phyloP scores from a whole-genome alignment of 2,797 vertebrate species.

The Chaetodon trifasciatus region DNA sequence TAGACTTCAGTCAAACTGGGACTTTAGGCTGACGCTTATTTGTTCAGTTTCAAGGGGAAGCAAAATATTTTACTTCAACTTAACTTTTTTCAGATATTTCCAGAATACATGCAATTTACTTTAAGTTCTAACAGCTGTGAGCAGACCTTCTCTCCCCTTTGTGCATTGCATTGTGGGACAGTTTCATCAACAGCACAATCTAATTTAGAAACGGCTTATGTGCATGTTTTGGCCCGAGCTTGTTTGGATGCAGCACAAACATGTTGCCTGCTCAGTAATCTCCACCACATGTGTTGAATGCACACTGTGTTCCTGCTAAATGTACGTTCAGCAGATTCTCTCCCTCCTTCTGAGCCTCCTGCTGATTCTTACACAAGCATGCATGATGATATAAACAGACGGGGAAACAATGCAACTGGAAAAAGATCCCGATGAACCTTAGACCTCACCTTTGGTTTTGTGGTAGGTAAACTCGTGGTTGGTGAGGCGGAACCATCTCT shows the following conservation, averaged over 20 bases:
- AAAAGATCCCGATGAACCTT: constrained; percentile 47
- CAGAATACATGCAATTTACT: not conserved
- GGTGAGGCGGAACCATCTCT: constrained; percentile 97
- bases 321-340: constrained; percentile 50
- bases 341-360: constrained; percentile 26
- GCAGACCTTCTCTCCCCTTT: not conserved
- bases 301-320: constrained; percentile 47
- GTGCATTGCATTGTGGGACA: no score
- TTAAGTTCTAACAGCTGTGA: not conserved
- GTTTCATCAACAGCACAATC: not conserved
- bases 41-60: no score
- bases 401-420: constrained; percentile 24
- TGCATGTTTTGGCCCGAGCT: constrained; percentile 9
- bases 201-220: constrained; percentile 7
- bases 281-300: constrained; percentile 60
- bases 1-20: not conserved
- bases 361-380: constrained; percentile 19
- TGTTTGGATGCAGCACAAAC: constrained; percentile 43
- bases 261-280: constrained; percentile 53
- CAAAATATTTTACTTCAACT: no score
- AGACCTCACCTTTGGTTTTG: constrained; percentile 93
- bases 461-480: constrained; percentile 99
- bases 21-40: no score
- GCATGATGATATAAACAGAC: constrained; percentile 1
- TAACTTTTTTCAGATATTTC: no score